Percentiles rank a stretch among this genome's conserved stretches.
Evolutionary conservation across 2,797 vertebrate species (phyloP).

Genomic region (Tiaroga cobitis): DNA sequence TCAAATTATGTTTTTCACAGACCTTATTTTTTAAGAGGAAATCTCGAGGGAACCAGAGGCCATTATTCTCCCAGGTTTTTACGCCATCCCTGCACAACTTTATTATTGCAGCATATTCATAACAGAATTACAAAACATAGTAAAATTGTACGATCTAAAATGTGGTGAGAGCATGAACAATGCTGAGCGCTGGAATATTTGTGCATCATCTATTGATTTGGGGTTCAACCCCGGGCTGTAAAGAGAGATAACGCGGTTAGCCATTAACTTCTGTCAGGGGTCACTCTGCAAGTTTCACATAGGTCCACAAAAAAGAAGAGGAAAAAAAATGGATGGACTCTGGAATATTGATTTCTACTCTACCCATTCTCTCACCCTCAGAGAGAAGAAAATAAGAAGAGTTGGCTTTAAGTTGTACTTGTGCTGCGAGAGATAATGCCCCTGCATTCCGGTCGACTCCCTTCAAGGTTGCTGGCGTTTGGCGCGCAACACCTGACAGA

Average conservation of each 20-base stretch:
- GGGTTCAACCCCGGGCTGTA: conserved; percentile 81
- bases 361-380: conserved; percentile 47
- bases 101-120: background rate
- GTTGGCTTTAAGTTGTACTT: conserved; percentile 42
- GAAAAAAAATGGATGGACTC: conserved; percentile 58
- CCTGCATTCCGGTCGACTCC: conserved; percentile 76
- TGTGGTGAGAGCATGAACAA: conserved; percentile 60
- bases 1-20: background rate
- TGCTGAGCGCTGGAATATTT: conserved; percentile 78
- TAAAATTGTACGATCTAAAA: background rate
- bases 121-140: background rate
- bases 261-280: conserved; percentile 78
- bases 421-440: conserved; percentile 59
- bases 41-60: background rate
- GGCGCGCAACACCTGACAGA: conserved; percentile 76
- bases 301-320: conserved; percentile 59
- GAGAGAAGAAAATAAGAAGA: conserved; percentile 46
- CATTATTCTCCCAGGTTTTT: background rate
- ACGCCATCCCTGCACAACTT: background rate
- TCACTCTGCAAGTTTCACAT: conserved; percentile 77
- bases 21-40: background rate
- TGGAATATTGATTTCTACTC: conserved; percentile 69
- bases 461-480: conserved; percentile 79
- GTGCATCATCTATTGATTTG: conserved; percentile 81
- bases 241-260: conserved; percentile 83